Conservation (phyloP, 2,113 vertebrate genomes). For the Dascyllus trimaculatus region DNA sequence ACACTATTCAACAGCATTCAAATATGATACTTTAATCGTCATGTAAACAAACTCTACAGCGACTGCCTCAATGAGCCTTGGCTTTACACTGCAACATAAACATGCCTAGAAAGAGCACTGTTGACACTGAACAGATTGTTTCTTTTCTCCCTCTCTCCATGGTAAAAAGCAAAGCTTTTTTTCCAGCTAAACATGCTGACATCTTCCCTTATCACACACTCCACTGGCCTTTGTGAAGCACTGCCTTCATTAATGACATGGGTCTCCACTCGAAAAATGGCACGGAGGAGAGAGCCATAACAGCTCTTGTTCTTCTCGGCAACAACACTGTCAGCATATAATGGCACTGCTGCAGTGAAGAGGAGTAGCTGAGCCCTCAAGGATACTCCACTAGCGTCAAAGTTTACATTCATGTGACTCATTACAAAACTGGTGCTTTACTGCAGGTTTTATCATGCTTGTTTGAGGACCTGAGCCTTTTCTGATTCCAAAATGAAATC, state of each 20-base stretch:
- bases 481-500: background rate
- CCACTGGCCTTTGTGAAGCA: constrained; percentile 38
- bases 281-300: constrained; percentile 25
- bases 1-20: constrained; percentile 13
- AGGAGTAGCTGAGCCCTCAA: constrained; percentile 20
- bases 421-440: constrained; percentile 9
- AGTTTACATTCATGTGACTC: constrained; percentile 16
- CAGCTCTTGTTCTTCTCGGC: constrained; percentile 15
- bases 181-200: constrained; percentile 34
- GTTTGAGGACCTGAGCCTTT: background rate
- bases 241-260: constrained; percentile 43
- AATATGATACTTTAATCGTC: background rate
- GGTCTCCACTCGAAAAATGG: constrained; percentile 49
- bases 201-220: constrained; percentile 41
- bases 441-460: constrained; percentile 9
- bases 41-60: background rate
- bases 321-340: constrained; percentile 31
- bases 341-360: constrained; percentile 32
- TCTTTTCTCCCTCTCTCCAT: constrained; percentile 13
- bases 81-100: background rate
- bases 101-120: background rate
- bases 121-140: constrained; percentile 12
- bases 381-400: constrained; percentile 27
- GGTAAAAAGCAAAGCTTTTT: constrained; percentile 34
- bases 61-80: background rate